Base-by-base conservation (phyloP, 2,797 vertebrate species). In the Gymnoscopelus braueri region DNA sequence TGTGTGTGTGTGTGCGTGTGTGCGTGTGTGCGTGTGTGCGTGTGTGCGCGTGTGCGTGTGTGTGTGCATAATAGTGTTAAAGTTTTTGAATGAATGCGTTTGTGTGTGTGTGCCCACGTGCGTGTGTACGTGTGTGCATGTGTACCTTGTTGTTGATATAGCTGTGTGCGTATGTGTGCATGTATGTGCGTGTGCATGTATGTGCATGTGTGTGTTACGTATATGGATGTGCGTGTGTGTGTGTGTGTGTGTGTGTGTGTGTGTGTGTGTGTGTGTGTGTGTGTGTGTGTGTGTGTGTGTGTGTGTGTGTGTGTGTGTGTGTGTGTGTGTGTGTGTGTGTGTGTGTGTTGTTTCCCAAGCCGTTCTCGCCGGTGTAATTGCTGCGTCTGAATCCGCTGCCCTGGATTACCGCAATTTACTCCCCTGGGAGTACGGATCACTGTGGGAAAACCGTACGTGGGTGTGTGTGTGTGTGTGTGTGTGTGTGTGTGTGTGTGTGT, bases 331-430 rank as follows among this genome's bases (percentile, higher is more conserved):
- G 35, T 66, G 60, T 74, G 61, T 65, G 53, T 72, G 67, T 74
- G 58, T 60, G 81, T 81, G 55, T 84, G 77, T 72, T 32, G n/a
- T 79, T 91, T 91, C 87, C 85, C 84, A 87, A 90, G 86, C 75
- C n/a, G 82, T 77, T 90, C 75, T 62, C 79, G 73, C 72, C 64
- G 78, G 86, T 90, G 85, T 91, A 89, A 92, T 91, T 91, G 86
- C 85, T 87, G 84, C 77, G 62, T 87, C 87, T 80, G 87, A 91
- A 90, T 89, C 88, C 78, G 61, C 90, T 89, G 89, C 88, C 81
- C 89, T 88, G 92, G 91, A 93, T 93, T 92, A 92, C 87, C 75
- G 85, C 89, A 91, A 91, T 92, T 92, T 90, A 89, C 85, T 90
- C 91, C 86, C 86, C 75, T 59, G 55, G 83, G 89, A 92, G 89